Conservation (phyloP, 2,113 vertebrate genomes). For the Neogobius melanostomus region DNA sequence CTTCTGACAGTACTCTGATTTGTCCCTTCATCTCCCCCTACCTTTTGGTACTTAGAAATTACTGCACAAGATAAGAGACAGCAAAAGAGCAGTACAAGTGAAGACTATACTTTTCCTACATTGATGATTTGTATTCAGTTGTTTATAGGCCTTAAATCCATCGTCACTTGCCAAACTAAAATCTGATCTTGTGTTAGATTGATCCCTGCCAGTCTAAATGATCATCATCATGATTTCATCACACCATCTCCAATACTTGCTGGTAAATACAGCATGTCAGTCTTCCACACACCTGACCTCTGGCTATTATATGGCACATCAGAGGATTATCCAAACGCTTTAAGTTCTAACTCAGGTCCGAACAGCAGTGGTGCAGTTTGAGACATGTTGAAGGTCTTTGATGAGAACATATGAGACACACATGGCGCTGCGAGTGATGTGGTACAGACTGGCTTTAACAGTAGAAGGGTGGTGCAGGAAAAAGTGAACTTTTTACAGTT, state of each 20-base stretch:
- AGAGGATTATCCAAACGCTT: constrained; percentile 18
- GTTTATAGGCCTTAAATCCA: too few relatives aligned
- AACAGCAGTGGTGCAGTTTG: constrained; percentile 17
- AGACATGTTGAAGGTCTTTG: constrained; percentile 27
- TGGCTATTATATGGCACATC: constrained; percentile 15
- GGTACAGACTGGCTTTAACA: constrained; percentile 16
- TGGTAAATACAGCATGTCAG: not conserved
- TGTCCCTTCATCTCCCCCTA: too few relatives aligned
- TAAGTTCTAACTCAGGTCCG: constrained; percentile 12
- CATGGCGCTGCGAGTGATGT: constrained; percentile 33
- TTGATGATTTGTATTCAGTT: too few relatives aligned
- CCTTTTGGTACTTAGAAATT: too few relatives aligned
- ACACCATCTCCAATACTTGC: not conserved
- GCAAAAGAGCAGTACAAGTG: too few relatives aligned
- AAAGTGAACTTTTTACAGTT: constrained; percentile 20
- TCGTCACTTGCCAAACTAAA: too few relatives aligned
- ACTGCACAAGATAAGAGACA: too few relatives aligned
- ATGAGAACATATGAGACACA: constrained; percentile 48
- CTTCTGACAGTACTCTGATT: too few relatives aligned
- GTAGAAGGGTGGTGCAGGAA: constrained; percentile 8
- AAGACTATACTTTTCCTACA: too few relatives aligned
- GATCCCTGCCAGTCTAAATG: too few relatives aligned
- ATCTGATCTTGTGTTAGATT: not conserved
- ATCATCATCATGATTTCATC: not conserved
- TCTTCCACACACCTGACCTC: not conserved